Conservation (phyloP, 2,888 invertebrate species). For the Rhamphomyia laevipes region DNA sequence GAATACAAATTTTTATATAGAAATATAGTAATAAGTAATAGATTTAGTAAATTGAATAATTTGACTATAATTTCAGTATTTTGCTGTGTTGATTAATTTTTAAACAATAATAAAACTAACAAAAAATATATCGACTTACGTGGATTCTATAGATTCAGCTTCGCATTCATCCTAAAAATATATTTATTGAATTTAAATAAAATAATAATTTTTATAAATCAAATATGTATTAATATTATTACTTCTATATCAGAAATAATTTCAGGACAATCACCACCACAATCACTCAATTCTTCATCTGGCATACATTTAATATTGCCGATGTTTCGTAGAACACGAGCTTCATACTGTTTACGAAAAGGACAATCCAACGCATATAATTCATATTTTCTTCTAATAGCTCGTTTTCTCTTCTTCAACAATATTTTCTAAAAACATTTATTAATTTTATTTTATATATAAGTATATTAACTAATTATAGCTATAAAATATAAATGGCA, state of each 20-base stretch:
- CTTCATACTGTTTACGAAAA: slow-evolving; percentile 3
- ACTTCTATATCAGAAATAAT: background rate
- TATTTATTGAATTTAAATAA: too few relatives aligned
- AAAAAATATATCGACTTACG: background rate
- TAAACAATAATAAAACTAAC: background rate
- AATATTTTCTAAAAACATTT: slow-evolving; percentile 7
- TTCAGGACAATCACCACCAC: background rate
- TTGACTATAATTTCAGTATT: background rate
- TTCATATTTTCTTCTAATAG: slow-evolving; percentile 9
- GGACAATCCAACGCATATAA: slow-evolving; percentile 3
- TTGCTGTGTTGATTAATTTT: background rate
- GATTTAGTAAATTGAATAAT: too few relatives aligned
- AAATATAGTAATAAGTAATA: too few relatives aligned
- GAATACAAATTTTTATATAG: too few relatives aligned
- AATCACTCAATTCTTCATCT: background rate
- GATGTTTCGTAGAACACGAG: background rate
- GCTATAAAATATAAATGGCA: too few relatives aligned
- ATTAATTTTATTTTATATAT: background rate
- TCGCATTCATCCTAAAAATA: background rate
- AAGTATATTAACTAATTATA: too few relatives aligned
- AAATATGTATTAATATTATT: background rate
- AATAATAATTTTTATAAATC: background rate
- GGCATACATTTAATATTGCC: too few relatives aligned
- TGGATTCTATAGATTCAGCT: background rate
- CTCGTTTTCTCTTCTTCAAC: slow-evolving; percentile 3